Percentiles rank a stretch among this genome's conserved stretches.
Conservation (phyloP, 2,113 vertebrate genomes). For the Dissostichus mawsoni region DNA sequence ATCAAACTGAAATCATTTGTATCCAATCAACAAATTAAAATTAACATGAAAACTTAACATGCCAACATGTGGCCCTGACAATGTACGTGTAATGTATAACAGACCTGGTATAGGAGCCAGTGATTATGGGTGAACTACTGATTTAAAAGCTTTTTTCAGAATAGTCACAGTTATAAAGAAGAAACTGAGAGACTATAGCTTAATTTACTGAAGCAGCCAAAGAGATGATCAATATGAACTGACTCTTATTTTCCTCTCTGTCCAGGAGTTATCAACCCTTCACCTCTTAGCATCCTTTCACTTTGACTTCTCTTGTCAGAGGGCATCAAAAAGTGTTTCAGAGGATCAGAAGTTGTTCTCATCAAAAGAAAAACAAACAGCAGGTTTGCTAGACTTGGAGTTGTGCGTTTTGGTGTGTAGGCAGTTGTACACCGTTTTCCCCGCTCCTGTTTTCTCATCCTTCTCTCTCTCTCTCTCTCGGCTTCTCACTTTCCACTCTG, state of each 20-base stretch:
- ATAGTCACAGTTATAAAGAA: background rate
- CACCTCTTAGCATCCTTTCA: slow-evolving; percentile 32
- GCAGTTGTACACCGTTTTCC: slow-evolving; percentile 46
- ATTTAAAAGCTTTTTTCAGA: background rate
- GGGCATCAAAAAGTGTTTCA: slow-evolving; percentile 46
- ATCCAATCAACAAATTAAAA: background rate
- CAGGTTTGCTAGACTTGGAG: slow-evolving; percentile 45
- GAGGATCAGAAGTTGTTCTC: slow-evolving; percentile 40
- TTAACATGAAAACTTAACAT: background rate
- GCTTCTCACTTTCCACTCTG: slow-evolving; percentile 65
- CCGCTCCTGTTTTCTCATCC: slow-evolving; percentile 45
- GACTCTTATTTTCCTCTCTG: slow-evolving; percentile 20
- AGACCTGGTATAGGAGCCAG: background rate
- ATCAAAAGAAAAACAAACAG: slow-evolving; percentile 70
- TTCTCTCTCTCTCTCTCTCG: slow-evolving; percentile 29
- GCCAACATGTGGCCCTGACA: background rate
- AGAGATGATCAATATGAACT: slow-evolving; percentile 14
- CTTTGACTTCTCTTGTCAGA: slow-evolving; percentile 33
- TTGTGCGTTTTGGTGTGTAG: slow-evolving; percentile 53
- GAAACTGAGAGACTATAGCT: background rate
- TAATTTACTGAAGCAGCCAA: slow-evolving; percentile 11
- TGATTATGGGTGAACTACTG: background rate
- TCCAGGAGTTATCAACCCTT: slow-evolving; percentile 29
- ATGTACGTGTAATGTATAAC: background rate
- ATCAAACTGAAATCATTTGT: background rate